phyloP scores from a whole-genome alignment of 1,140 invertebrate genomes.

The Cotesia chilonis region DNA sequence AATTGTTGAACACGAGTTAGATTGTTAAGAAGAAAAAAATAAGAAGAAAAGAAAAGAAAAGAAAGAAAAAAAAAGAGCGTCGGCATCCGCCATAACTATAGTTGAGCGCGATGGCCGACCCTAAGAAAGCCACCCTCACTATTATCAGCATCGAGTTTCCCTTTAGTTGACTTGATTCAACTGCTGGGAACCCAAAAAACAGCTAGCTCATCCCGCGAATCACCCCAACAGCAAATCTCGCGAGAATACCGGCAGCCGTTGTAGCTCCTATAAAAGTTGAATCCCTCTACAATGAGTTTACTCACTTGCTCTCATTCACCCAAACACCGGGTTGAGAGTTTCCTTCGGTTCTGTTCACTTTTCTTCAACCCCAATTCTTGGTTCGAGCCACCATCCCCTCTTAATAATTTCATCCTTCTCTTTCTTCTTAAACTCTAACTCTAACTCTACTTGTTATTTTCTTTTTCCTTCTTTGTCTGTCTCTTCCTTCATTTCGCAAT shows the following conservation, averaged over 20 bases:
- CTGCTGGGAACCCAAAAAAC: conserved; percentile 25
- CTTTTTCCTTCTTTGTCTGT: too few relatives aligned
- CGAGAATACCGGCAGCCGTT: conserved; percentile 54
- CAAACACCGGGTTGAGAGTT: too few relatives aligned
- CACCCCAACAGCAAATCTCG: conserved; percentile 46
- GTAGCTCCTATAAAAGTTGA: conserved; percentile 35
- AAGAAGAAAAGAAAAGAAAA: too few relatives aligned
- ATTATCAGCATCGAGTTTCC: conserved; percentile 52
- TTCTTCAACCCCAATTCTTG: conserved; percentile 22
- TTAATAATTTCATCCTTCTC: conserved; percentile 6
- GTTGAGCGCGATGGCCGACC: conserved; percentile 62
- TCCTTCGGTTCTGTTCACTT: not conserved
- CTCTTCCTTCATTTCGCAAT: conserved; percentile 38
- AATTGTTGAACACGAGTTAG: too few relatives aligned
- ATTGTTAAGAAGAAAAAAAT: too few relatives aligned
- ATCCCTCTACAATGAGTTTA: conserved; percentile 17
- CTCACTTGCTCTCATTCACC: conserved; percentile 18
- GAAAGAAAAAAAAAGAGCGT: not conserved
- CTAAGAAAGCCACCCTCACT: conserved; percentile 60
- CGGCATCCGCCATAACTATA: conserved; percentile 60
- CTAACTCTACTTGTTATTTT: too few relatives aligned
- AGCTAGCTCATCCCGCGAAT: conserved; percentile 25
- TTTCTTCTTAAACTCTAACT: not conserved
- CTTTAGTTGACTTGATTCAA: conserved; percentile 3
- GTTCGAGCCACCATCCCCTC: conserved; percentile 11